Base-by-base conservation (phyloP, 37 sponge, comb jelly and placozoan genomes). In the Spongilla lacustris region DNA sequence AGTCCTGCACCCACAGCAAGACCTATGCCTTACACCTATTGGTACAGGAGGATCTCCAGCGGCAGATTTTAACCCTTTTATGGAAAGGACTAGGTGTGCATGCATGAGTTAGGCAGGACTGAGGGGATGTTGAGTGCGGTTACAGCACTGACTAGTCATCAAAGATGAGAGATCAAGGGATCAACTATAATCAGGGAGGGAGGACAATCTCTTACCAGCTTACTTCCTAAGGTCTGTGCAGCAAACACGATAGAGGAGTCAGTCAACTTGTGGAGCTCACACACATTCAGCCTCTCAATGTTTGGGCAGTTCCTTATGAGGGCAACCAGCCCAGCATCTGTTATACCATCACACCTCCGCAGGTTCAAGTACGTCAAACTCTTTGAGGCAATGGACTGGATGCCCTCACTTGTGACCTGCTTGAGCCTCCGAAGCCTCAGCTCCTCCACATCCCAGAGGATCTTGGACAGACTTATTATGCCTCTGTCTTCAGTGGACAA, bases 231-330 rank as follows among this genome's bases (percentile, higher is more conserved):
- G 3, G 33, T 68, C 38, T 82, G 69, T 27, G 96, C 94, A 50
- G 82, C 75, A 17, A 4, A 32, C 0, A 71, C 69, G 0, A 95
- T 27, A 2, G 88, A 46, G 11, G 2, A 4, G 36, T 92, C 90
- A 4, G 91, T 88, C 9, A 95, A 75, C 31, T 89, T 86, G 80
- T 82, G 76, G 22, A 87, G 69, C 71, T 83, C 81, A 41, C 83
- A 68, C 28, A 95, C n/a, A 31, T 82, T 81, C 46, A 95, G 67
- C 12, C 72, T 41, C 25, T 77, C 84, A 10, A 95, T 76, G 78
- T 90, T 88, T 2, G 89, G 88, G 50, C 94, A 93, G 68, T 89
- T 90, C 25, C 78, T 68, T n/a, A 92, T 48, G 22, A 95, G 41
- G 22, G 74, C 79, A 11, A 83, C 73, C 6, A 95, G 5, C 24